Conservation (phyloP, 2,113 vertebrate species). For the Hippolais icterina region DNA sequence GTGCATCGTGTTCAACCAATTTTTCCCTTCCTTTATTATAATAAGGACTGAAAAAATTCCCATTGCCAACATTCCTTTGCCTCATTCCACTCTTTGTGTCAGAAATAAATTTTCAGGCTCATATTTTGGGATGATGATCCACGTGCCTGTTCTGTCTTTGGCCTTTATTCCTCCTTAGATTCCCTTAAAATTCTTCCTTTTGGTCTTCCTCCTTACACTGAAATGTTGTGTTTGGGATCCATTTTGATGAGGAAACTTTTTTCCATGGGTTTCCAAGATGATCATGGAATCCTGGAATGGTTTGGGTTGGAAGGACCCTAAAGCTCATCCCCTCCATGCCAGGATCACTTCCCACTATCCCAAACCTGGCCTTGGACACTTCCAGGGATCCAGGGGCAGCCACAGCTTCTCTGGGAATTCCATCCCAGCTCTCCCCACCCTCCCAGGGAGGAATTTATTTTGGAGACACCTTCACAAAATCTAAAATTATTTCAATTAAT, state of each 20-base stretch:
- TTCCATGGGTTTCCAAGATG: neutral
- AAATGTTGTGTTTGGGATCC: neutral
- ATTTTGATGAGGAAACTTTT: neutral
- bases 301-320: neutral
- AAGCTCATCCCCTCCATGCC: neutral
- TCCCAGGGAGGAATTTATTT: neutral
- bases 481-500: accelerated
- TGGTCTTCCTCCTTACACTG: neutral
- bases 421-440: neutral
- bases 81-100: neutral
- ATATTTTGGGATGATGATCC: neutral
- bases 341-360: neutral
- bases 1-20: neutral
- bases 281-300: neutral
- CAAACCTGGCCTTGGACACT: neutral
- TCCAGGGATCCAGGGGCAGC: neutral
- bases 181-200: neutral
- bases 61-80: neutral
- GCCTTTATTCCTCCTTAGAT: neutral
- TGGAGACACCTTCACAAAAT: neutral
- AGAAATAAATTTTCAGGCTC: neutral
- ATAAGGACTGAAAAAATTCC: neutral
- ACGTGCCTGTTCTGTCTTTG: neutral
- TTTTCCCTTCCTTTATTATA: neutral
- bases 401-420: neutral